phyloP scores from a whole-genome alignment of 2,797 vertebrate species.

The Novumbra hubbsi region DNA sequence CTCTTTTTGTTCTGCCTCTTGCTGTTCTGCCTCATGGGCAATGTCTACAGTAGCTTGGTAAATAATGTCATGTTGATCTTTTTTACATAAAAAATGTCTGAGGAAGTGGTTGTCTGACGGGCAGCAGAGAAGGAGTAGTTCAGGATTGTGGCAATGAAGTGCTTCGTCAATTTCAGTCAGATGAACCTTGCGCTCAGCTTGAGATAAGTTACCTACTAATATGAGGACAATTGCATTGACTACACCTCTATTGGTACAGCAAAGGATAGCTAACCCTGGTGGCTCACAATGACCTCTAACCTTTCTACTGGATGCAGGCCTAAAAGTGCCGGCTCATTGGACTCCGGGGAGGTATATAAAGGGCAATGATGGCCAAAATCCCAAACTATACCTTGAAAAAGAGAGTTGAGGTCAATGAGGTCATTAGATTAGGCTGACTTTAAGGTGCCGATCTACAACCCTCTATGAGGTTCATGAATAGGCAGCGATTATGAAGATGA shows the following conservation, averaged over 20 bases:
- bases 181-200: too few species aligned
- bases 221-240: too few species aligned
- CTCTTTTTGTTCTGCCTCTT: too few species aligned
- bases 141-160: not conserved
- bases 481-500: constrained; percentile 18
- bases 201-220: too few species aligned
- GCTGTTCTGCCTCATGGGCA: constrained; percentile 8
- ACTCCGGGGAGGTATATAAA: too few species aligned
- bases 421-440: constrained; percentile 35
- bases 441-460: constrained; percentile 17
- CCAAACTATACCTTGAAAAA: not conserved
- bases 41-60: constrained; percentile 15
- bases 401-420: constrained; percentile 29
- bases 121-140: constrained; percentile 10
- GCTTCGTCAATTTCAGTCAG: too few species aligned
- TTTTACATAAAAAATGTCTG: constrained; percentile 25
- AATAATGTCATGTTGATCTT: constrained; percentile 16
- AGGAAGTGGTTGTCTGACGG: constrained; percentile 34
- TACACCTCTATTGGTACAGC: too few species aligned
- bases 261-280: too few species aligned
- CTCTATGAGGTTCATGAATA: constrained; percentile 33
- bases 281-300: too few species aligned
- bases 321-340: too few species aligned
- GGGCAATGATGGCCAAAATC: too few species aligned
- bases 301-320: too few species aligned